Evolutionary conservation across 2,113 vertebrate species (phyloP).

Genomic region (Merops nubicus): DNA sequence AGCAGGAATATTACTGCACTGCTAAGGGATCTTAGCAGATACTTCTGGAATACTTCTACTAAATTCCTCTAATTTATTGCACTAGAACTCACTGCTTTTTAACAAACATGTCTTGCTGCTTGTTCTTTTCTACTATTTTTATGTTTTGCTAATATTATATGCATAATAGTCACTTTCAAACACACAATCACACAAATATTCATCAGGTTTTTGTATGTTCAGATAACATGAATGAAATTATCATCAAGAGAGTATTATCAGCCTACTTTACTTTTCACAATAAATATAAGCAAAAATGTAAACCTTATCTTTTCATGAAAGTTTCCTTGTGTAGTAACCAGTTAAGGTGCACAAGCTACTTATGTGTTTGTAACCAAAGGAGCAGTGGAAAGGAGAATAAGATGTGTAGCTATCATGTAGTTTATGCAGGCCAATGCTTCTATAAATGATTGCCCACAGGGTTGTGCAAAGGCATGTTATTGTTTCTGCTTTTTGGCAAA

Average conservation of each 20-base stretch:
- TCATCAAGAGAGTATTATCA: neutral
- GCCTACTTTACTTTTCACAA: neutral
- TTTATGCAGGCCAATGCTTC: neutral
- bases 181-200: neutral
- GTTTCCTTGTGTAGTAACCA: neutral
- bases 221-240: neutral
- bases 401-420: neutral
- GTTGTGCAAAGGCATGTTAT: rapidly evolving
- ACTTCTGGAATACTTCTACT: neutral
- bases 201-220: neutral
- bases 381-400: neutral
- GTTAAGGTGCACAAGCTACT: neutral
- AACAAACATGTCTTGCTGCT: neutral
- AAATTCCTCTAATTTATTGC: neutral
- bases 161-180: neutral
- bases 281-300: neutral
- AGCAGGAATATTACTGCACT: neutral
- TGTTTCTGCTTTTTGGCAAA: neutral
- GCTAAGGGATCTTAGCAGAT: neutral
- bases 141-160: neutral
- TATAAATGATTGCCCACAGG: neutral
- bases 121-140: neutral
- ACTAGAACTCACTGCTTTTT: neutral
- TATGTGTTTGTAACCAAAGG: neutral
- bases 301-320: neutral